Evolutionary conservation across 2,797 vertebrate genomes (phyloP), one percentile per base, ranked within the genome.

Genomic region (Crax fasciolata): DNA sequence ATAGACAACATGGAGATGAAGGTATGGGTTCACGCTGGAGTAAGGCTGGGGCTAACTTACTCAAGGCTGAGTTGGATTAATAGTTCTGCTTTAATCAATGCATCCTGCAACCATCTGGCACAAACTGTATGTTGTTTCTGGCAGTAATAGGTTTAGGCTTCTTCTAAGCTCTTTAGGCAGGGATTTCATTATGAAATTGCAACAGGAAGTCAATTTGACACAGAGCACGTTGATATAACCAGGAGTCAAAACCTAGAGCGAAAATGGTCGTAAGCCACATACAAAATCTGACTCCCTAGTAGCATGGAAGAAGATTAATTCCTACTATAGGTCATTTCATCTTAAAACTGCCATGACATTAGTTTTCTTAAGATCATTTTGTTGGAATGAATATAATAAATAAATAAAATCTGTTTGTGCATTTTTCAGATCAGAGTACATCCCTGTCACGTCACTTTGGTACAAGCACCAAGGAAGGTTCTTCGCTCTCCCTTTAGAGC

Each of bases 151-250:
- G 74, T 54, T 84, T 32, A 49, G 48, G 39, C 66, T 95, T 83
- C 71, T 84, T 71, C 54, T 90, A 93, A 90, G 65, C 49, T 89
- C 59, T 95, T 96, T 73, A 80, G 28, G 38, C 38, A 83, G 21
- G 38, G 41, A 93, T 89, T 93, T 93, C 32, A 85, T 94, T 59
- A 90, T 18, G 62, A 94, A 94, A 94, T 78, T 67, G 72, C 54
- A 93, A 93, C 41, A 82, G 18, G 35, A 82, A 71, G 49, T 73
- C 4, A 5, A 76, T 67, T 75, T 91, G 75, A 81, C 84, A 80
- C 35, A 92, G 67, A 65, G 28, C n/a, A 90, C 59, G 48, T 6
- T 27, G 44, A 94, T 66, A 84, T 11, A 89, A 80, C 14, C 68
- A 68, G 46, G 72, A 93, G 41, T 77, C 52, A 93, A 94, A 93